Percentiles rank a stretch among this genome's conserved stretches.
Conservation (phyloP, 2,797 vertebrate species). For the Eospalax fontanierii region DNA sequence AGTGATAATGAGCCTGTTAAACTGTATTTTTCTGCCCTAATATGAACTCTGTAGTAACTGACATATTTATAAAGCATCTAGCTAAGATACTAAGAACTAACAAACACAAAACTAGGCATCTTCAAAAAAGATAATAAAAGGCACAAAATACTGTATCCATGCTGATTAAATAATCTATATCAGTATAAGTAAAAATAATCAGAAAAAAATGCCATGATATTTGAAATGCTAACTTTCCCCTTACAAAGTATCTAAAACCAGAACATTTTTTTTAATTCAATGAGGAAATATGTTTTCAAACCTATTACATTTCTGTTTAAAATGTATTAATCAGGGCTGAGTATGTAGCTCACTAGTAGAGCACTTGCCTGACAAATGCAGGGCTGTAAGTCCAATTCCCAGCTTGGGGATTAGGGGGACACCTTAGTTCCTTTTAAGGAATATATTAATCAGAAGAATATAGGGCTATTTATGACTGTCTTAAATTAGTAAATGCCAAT, state of each 20-base stretch:
- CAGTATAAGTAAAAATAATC: slow-evolving; percentile 53
- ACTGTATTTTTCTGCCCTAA: slow-evolving; percentile 51
- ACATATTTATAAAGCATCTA: slow-evolving; percentile 63
- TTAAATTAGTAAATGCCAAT: slow-evolving; percentile 78
- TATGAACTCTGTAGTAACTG: slow-evolving; percentile 52
- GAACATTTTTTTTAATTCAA: slow-evolving; percentile 52
- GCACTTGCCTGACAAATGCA: not conserved
- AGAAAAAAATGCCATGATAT: slow-evolving; percentile 59
- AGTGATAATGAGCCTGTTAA: slow-evolving; percentile 64
- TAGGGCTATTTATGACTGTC: slow-evolving; percentile 63
- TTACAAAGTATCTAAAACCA: slow-evolving; percentile 61
- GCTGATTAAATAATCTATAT: slow-evolving; percentile 63
- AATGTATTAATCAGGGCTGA: slow-evolving; percentile 54
- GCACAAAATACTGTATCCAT: slow-evolving; percentile 60
- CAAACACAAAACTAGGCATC: slow-evolving; percentile 65
- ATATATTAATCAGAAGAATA: slow-evolving; percentile 66
- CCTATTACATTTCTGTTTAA: slow-evolving; percentile 22
- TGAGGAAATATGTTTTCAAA: slow-evolving; percentile 57
- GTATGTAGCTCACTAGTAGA: not conserved
- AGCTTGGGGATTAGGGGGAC: not conserved
- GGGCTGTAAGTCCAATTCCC: not conserved
- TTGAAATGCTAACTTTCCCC: slow-evolving; percentile 51
- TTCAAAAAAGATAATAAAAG: slow-evolving; percentile 56
- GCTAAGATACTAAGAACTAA: slow-evolving; percentile 68
- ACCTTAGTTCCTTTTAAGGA: slow-evolving; percentile 41